A percentile compares a stretch with the other conserved stretches of the same genome.
Evolutionary conservation across 2,113 vertebrate species (phyloP).

Genomic region (Spea multiplicata): DNA sequence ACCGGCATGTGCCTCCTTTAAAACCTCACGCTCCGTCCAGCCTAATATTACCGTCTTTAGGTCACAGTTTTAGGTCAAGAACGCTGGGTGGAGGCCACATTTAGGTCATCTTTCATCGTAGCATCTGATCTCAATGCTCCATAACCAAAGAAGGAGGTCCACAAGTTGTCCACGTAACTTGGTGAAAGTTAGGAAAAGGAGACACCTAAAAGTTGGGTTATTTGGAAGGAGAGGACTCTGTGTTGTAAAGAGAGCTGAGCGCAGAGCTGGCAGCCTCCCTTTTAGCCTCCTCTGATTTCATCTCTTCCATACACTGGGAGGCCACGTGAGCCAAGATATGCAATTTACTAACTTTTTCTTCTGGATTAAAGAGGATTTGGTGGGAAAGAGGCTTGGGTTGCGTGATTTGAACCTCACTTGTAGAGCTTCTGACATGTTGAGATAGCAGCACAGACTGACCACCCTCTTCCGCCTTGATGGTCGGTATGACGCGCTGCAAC

Average conservation of each 20-base stretch:
- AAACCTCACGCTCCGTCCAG: too few species aligned
- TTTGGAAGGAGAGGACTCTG: background rate
- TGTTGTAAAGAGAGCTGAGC: background rate
- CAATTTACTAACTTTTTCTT: background rate
- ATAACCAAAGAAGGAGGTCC: background rate
- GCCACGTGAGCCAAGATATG: background rate
- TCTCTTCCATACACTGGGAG: background rate
- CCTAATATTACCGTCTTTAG: too few species aligned
- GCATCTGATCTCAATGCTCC: background rate
- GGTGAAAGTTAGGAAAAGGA: background rate
- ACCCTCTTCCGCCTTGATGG: background rate
- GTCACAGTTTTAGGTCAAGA: background rate
- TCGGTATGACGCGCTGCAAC: conserved; percentile 35
- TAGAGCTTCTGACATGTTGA: background rate
- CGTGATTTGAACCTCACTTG: conserved; percentile 38
- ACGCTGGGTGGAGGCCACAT: conserved; percentile 11
- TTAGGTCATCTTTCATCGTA: background rate
- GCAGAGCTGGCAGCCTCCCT: background rate
- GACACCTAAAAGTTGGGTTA: too few species aligned
- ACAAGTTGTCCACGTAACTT: too few species aligned
- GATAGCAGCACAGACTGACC: background rate
- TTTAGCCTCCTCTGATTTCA: background rate
- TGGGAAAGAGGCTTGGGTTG: background rate
- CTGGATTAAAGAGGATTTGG: background rate
- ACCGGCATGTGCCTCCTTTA: too few species aligned